Evolutionary conservation across 2,113 vertebrate genomes (phyloP).

Genomic region (Lontra canadensis): DNA sequence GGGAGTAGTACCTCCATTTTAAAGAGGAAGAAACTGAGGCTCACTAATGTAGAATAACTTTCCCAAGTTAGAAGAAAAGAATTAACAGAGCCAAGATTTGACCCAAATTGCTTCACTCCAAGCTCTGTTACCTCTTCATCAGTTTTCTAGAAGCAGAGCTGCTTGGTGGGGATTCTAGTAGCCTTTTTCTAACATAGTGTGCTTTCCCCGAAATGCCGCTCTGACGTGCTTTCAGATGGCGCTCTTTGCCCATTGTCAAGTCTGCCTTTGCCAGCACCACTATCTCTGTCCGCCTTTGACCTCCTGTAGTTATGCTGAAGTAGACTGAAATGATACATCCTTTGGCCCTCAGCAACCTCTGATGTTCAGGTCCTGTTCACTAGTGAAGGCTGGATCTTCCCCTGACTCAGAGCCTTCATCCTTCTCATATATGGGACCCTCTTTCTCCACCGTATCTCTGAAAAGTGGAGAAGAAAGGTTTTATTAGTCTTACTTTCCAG

Average conservation of each 20-base stretch:
- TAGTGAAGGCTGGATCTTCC: background rate
- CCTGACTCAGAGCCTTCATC: background rate
- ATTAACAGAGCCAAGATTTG: background rate
- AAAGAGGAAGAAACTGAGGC: slow-evolving; percentile 39
- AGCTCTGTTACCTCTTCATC: slow-evolving; percentile 16
- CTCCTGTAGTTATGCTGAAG: background rate
- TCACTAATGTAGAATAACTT: slow-evolving; percentile 34
- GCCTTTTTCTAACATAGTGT: background rate
- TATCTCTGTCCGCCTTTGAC: background rate
- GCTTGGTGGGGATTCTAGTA: background rate
- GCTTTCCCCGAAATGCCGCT: background rate
- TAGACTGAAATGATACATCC: background rate
- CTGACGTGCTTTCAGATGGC: background rate
- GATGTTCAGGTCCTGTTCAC: background rate
- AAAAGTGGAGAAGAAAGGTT: background rate
- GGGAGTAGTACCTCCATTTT: background rate
- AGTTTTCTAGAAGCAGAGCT: slow-evolving; percentile 56
- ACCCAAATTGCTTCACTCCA: slow-evolving; percentile 17
- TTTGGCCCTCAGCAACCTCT: background rate
- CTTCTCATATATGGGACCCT: background rate
- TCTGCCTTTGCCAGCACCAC: background rate
- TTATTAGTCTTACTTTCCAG: slow-evolving; percentile 42
- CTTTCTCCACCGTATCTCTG: background rate
- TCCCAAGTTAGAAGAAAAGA: background rate
- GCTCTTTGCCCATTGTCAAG: background rate